Conservation (phyloP, 2,888 invertebrate species). For the Caenorhabditis sp. region DNA sequence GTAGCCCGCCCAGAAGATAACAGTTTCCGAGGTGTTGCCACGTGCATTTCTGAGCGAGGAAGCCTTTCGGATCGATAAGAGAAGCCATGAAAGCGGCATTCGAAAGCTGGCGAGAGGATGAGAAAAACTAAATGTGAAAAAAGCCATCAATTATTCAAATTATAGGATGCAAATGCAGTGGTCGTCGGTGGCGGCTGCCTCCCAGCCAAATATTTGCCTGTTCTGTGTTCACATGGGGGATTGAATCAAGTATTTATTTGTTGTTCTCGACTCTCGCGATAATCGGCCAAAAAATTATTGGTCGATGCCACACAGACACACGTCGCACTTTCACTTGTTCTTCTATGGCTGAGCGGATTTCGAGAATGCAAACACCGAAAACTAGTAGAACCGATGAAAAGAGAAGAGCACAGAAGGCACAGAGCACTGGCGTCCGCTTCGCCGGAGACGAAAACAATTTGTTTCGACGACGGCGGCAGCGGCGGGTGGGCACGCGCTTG, state of each 20-base stretch:
- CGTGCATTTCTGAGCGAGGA: constrained; percentile 7
- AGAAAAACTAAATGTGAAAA: background rate
- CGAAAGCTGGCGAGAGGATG: background rate
- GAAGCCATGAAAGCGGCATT: background rate
- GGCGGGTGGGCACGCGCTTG: too few relatives aligned
- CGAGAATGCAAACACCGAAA: constrained; percentile 3
- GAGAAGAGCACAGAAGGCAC: too few relatives aligned
- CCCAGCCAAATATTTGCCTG: constrained; percentile 13
- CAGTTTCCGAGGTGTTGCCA: background rate
- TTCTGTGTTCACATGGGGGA: background rate
- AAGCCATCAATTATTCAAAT: constrained; percentile 43
- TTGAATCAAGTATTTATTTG: constrained; percentile 18
- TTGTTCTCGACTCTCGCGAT: constrained; percentile 17
- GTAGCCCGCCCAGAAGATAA: background rate
- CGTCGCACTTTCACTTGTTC: constrained; percentile 10
- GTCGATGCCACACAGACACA: background rate
- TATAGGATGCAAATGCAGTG: background rate
- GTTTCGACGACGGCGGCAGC: too few relatives aligned
- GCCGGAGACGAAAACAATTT: constrained; percentile 10
- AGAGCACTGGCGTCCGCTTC: too few relatives aligned
- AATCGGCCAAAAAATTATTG: constrained; percentile 1
- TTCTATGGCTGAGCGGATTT: too few relatives aligned
- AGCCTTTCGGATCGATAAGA: background rate
- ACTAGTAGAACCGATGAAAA: too few relatives aligned
- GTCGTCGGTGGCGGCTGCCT: background rate